phyloP scores from a whole-genome alignment of 1,140 invertebrate species.

The Apis dorsata region DNA sequence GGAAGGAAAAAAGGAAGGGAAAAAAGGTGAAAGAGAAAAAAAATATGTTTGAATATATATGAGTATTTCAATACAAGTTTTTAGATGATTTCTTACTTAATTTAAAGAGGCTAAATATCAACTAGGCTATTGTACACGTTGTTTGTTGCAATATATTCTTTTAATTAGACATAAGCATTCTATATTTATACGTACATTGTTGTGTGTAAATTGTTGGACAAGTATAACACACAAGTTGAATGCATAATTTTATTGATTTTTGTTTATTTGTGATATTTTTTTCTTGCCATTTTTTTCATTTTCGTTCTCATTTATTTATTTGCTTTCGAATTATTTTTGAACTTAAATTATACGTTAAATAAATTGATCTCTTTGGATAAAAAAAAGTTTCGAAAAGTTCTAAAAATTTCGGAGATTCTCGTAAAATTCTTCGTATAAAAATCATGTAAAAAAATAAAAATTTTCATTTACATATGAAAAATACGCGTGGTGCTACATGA shows the following conservation, averaged over 20 bases:
- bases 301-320: neutral
- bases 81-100: constrained; percentile 27
- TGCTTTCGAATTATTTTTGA: neutral
- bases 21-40: neutral
- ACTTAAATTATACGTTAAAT: constrained; percentile 14
- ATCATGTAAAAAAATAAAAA: no score
- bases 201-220: neutral
- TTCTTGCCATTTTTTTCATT: constrained; percentile 21
- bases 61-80: neutral
- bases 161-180: constrained; percentile 23
- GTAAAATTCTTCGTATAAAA: neutral
- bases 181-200: neutral
- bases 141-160: constrained; percentile 40
- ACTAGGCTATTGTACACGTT: constrained; percentile 1
- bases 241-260: neutral
- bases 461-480: neutral
- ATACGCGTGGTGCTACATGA: constrained; percentile 8
- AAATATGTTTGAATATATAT: neutral
- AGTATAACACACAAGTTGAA: neutral
- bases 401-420: no score
- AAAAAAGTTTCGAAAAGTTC: no score
- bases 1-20: neutral
- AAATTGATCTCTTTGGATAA: neutral
- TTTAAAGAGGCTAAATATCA: constrained; percentile 33
- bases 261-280: neutral